Evolutionary conservation across 92 coral and sea anemone species (phyloP), one percentile per base, ranked within the genome.

Genomic region (Plumapathes pennacea): DNA sequence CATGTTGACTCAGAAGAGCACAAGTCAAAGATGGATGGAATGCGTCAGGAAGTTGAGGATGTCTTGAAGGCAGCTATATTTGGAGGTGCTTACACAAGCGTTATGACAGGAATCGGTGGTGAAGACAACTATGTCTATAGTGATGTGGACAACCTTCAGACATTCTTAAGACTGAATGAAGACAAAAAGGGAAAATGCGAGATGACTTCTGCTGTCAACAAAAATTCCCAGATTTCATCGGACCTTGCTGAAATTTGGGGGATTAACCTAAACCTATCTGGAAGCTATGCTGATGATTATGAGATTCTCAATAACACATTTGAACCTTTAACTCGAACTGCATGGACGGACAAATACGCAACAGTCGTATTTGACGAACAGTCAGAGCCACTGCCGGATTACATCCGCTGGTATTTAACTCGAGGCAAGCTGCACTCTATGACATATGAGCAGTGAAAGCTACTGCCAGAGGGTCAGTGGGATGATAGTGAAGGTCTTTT

Each of bases 341-440:
- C 78, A 23, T 71, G 78, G 78, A 50, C 43, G 13, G 72, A 71
- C 51, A 71, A 71, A 20, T 60, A 71, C 52, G 60, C 71, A 19
- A 50, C 78, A 17, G 71, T 71, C 34, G 12, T 71, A 19, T 71
- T 49, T 22, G 40, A 61, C 18, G 55, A 59, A 25, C 23, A 44
- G 37, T 22, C 72, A 3, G 52, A 72, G 11, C 80, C 54, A 30
- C 23, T 60, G n/a, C 80, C 71, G 30, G 80, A 62, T 54, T 61
- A 62, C 38, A 55, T 62, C 39, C 61, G 72, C 60, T 73, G 80
- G 80, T 49, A 61, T 15, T 13, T 46, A 11, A 41, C 64, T 3
- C 50, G 38, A 1, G 72, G 64, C 13, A 48, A 72, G 17, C 49
- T 38, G 44, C 57, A 62, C 38, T 62, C 49, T 9, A 37, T 72